Evolutionary conservation across 2,797 vertebrate genomes (phyloP).

Genomic region (Oryzias dopingdopingensis): DNA sequence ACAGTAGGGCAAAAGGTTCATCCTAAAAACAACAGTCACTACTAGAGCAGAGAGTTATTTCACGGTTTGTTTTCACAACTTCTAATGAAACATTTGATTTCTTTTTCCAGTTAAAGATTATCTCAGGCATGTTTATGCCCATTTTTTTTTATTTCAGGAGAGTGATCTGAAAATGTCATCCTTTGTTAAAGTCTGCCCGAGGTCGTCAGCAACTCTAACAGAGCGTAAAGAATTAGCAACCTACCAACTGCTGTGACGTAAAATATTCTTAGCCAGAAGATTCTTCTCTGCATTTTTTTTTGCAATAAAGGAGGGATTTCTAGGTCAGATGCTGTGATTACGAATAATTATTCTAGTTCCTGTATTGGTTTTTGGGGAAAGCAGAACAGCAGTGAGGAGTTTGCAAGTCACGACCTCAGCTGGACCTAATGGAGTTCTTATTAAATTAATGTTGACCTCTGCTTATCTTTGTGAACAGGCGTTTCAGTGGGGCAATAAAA

Average conservation of each 20-base stretch:
- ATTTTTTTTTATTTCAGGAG: conserved; percentile 51
- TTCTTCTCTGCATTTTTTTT: conserved; percentile 30
- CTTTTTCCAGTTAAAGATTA: conserved; percentile 30
- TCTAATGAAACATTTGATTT: conserved; percentile 22
- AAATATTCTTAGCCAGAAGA: conserved; percentile 39
- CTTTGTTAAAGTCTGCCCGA: conserved; percentile 62
- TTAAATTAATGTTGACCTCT: conserved; percentile 54
- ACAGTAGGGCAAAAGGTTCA: conserved; percentile 23
- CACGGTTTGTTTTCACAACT: conserved; percentile 32
- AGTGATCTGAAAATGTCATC: conserved; percentile 74
- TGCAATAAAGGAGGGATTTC: conserved; percentile 21
- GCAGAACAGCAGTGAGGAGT: conserved; percentile 14
- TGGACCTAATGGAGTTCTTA: conserved; percentile 21
- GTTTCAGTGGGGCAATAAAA: conserved; percentile 8
- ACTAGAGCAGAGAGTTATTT: background rate
- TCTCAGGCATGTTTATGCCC: conserved; percentile 43
- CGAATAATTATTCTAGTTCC: conserved; percentile 21
- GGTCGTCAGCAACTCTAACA: conserved; percentile 56
- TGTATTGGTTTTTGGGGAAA: conserved; percentile 6
- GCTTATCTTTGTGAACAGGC: conserved; percentile 39
- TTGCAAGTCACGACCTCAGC: conserved; percentile 16
- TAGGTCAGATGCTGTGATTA: conserved; percentile 23
- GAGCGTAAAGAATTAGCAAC: conserved; percentile 66
- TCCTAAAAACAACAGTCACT: conserved; percentile 1
- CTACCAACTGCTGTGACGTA: conserved; percentile 54